Conservation (phyloP, 2,113 vertebrate species). For the Beaufortia kweichowensis region DNA sequence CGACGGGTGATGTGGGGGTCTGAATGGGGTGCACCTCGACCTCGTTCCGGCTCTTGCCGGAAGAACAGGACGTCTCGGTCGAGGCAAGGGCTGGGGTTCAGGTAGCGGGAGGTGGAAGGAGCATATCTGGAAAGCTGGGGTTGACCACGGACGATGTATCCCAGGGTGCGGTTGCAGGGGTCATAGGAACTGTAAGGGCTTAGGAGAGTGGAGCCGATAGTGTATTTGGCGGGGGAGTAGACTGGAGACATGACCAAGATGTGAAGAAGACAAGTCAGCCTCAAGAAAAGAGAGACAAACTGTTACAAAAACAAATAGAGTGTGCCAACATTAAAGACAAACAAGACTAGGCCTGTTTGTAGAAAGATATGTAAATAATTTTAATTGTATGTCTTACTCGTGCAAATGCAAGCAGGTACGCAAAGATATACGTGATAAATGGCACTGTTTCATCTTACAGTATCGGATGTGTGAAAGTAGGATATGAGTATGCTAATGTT, state of each 20-base stretch:
- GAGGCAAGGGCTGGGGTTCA: conserved; percentile 64
- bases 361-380: conserved; percentile 7
- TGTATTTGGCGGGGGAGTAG: conserved; percentile 80
- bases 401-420: background rate
- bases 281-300: conserved; percentile 30
- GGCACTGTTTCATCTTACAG: conserved; percentile 14
- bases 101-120: conserved; percentile 65
- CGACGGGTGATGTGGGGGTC: conserved; percentile 65
- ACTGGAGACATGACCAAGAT: conserved; percentile 82
- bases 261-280: conserved; percentile 60
- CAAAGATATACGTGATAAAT: conserved; percentile 5
- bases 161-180: conserved; percentile 57
- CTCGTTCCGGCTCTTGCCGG: conserved; percentile 64
- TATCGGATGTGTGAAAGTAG: conserved; percentile 19
- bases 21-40: conserved; percentile 65
- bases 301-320: conserved; percentile 45
- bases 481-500: background rate
- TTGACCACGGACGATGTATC: conserved; percentile 67
- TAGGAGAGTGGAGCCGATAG: conserved; percentile 66
- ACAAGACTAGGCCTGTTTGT: too few species aligned
- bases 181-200: conserved; percentile 64
- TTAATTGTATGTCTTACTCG: background rate
- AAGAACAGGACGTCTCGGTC: conserved; percentile 48
- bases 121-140: conserved; percentile 71
- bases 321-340: too few species aligned